Evolutionary conservation across 1,140 invertebrate genomes (phyloP), one percentile per base, ranked within the genome.

Genomic region (Cherax quadricarinatus): DNA sequence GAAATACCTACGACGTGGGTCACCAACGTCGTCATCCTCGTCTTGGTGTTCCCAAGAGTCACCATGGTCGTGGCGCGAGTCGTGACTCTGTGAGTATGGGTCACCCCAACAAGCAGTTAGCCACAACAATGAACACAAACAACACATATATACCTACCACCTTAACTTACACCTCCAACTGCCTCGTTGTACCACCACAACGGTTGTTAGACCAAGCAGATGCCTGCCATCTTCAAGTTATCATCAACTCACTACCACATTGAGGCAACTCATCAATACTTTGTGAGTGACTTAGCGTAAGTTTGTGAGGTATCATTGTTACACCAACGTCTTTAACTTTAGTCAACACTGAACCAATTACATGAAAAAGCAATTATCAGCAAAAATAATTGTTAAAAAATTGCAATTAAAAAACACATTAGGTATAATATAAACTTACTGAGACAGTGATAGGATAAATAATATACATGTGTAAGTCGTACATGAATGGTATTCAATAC

Each of bases 1-100:
- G 4, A 48, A 48, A 51, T 84, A 57, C 10, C 24, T 49, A 66
- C 83, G 83, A 85, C 24, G 60, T 70, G 60, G 62, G 48, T 14
- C 30, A 7, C 30, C 62, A 9, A 10, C n/a, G 60, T 85, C 53
- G 41, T 84, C 82, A 53, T 84, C 83, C 0, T 85, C 60, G 14
- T 70, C 18, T 24, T 70, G 62, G 83, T 66, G 24, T 30, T 62
- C 60, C 83, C 83, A 85, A 30, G 70, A 70, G 62, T 85, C 60
- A 4, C 70, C 62, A 5, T 60, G 21, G 6, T 85, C 83, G 0
- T 41, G 30, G 30, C 30, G 30, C 30, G 30, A 41, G 9, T 85
- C 83, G 18, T 83, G 51, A 60, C 70, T 48, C 83, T 85, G 60
- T 57, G 62, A 21, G 48, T 24, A 21, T 4, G 83, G 83, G 80